Evolutionary conservation across 2,888 invertebrate species (phyloP), one percentile per base, ranked within the genome.

Genomic region (Drosophila histrio): DNA sequence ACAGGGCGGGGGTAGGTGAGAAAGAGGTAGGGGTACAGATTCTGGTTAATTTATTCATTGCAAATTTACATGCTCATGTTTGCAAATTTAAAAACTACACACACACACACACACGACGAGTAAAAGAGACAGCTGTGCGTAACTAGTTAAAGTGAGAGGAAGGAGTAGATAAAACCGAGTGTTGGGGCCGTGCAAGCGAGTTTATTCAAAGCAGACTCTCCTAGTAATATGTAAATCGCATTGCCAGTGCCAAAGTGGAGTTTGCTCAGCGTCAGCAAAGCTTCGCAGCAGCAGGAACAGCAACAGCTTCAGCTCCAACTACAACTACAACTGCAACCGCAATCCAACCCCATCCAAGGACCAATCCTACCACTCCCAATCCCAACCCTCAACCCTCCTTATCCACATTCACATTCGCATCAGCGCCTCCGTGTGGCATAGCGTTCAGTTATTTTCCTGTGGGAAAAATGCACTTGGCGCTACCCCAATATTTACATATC

Each of bases 61-160:
- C 88, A 87, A 85, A 82, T 87, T 87, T 87, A 82, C 82, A 82
- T 82, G 79, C 82, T 82, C 82, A 82, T 82, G 82, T 82, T 82
- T 82, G 88, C 80, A 87, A 82, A 87, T 87, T 87, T 82, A 82
- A 82, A 82, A 82, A 87, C 73, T 82, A 59, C 72, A 78, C 76
- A 76, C 32, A 41, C 36, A 6, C 17, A 7, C 2, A 17, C 15
- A 15, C 24, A 41, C 11, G 11, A 15, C 17, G 41, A 36, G 46
- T 22, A 15, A 44, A 13, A 50, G 34, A 60, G 58, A 56, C 36
- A 47, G 44, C 47, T 32, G 41, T 62, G 52, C 38, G 38, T 44
- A 59, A 49, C 41, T 46, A 38, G 44, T 30, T 38, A 22, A 22
- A 22, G 34, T 24, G 5, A 28, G 72, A 22, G 57, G 58, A 53